Evolutionary conservation across 2,113 vertebrate genomes (phyloP).

Genomic region (Gymnarchus niloticus): DNA sequence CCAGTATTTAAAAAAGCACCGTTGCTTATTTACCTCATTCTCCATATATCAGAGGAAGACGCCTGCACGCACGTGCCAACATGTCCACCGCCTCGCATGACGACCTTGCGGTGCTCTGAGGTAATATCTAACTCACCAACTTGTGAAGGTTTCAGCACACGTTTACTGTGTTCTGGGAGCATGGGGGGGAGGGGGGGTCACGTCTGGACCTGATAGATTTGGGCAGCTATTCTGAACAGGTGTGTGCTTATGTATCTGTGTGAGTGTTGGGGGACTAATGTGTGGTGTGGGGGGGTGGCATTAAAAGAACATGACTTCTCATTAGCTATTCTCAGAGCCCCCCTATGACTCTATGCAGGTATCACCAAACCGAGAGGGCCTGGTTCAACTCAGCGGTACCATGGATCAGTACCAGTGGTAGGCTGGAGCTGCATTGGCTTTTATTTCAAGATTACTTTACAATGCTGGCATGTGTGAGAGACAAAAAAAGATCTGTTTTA

Average conservation of each 20-base stretch:
- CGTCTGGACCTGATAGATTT: not conserved
- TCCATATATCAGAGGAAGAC: slow-evolving; percentile 25
- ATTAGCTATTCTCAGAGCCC: not conserved
- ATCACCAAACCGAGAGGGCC: not conserved
- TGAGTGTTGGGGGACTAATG: not conserved
- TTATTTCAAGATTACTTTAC: not conserved
- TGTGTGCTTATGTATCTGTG: too few relatives aligned
- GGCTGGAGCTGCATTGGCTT: not conserved
- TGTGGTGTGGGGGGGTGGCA: not conserved
- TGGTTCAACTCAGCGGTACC: not conserved
- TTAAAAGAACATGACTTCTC: not conserved
- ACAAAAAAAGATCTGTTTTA: not conserved
- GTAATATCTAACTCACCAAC: too few relatives aligned
- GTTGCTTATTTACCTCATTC: slow-evolving; percentile 58
- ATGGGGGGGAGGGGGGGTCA: not conserved
- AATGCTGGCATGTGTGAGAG: not conserved
- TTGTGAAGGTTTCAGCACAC: too few relatives aligned
- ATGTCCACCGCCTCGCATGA: not conserved
- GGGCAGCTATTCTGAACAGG: not conserved
- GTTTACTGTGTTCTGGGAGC: not conserved
- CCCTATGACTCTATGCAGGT: not conserved
- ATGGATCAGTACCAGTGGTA: not conserved
- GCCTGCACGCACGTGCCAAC: slow-evolving; percentile 13
- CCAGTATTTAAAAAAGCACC: slow-evolving; percentile 51
- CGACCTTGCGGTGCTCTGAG: not conserved